Base-by-base conservation (phyloP, 1,140 invertebrate genomes). In the Elysia chlorotica region DNA sequence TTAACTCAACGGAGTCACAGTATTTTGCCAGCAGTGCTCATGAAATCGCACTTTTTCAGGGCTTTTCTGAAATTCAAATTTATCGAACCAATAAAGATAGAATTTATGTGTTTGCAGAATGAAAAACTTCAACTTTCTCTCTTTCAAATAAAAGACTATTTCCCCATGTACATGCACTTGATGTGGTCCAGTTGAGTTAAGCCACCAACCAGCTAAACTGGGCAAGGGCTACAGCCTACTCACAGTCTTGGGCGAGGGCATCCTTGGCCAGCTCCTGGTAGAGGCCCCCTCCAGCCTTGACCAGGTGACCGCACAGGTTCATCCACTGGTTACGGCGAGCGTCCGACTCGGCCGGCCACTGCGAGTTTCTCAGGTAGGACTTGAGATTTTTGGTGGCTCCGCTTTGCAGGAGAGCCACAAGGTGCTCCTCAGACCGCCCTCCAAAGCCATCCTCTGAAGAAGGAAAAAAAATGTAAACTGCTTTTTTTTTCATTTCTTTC, bases 401-500 rank as follows among this genome's bases (percentile, higher is more conserved):
- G 21, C 23, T n/a, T 48, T n/a, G 37, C 23, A 71, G 28, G 57
- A 71, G 30, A 5, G 63, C 38, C 36, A 71, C 57, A 0, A 71
- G 38, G 63, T 71, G 69, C 25, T 71, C 69, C 31, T 71, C 69
- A 41, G 59, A 71, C 57, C 38, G 61, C n/a, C 69, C 69, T 4
- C 69, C 69, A 71, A 62, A 71, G 14, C 36, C 36, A 33, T 71
- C 69, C 69, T 71, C 69, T 71, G 69, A 37, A 36, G 14, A 59
- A 10, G 56, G 56, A 59, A 59, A 59, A 59, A 59, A 59, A 59
- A 59, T n/a, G n/a, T n/a, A n/a, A n/a, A 14, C n/a, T 48, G 41
- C 41, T 48, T n/a, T n/a, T n/a, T 48, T 48, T 14, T 48, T 48
- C n/a, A n/a, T 48, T 48, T 14, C 41, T 48, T 14, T 48, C 41